Evolutionary conservation across 2,113 vertebrate genomes (phyloP).

Genomic region (Stegastes partitus): DNA sequence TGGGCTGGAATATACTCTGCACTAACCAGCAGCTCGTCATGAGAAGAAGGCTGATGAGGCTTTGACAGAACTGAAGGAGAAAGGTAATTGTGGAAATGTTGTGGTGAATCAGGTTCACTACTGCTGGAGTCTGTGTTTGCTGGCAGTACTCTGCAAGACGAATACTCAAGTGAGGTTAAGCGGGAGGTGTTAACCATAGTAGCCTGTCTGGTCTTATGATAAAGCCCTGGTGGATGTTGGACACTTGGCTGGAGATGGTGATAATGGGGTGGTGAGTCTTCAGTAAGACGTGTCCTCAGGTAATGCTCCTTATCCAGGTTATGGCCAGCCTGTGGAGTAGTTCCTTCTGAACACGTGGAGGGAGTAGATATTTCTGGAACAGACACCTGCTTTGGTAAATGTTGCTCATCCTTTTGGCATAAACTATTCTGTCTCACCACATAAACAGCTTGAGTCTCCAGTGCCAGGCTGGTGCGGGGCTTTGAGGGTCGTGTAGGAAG

Average conservation of each 20-base stretch:
- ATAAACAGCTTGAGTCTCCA: slow-evolving; percentile 70
- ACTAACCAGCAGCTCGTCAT: slow-evolving; percentile 85
- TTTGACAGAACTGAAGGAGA: slow-evolving; percentile 28
- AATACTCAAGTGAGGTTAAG: slow-evolving; percentile 63
- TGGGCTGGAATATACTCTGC: slow-evolving; percentile 89
- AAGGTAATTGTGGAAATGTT: slow-evolving; percentile 59
- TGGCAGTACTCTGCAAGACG: slow-evolving; percentile 51
- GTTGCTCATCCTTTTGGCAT: slow-evolving; percentile 79
- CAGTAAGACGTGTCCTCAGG: slow-evolving; percentile 23
- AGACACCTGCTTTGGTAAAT: slow-evolving; percentile 48
- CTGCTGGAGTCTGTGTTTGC: slow-evolving; percentile 68
- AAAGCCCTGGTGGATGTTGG: slow-evolving; percentile 48
- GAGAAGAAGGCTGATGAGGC: slow-evolving; percentile 42
- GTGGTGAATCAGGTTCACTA: slow-evolving; percentile 72
- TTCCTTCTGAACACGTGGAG: slow-evolving; percentile 68
- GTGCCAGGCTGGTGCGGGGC: slow-evolving; percentile 84
- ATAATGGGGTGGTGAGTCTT: slow-evolving; percentile 41
- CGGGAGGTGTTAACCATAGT: slow-evolving; percentile 23
- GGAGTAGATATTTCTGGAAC: slow-evolving; percentile 52
- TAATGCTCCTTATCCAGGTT: slow-evolving; percentile 61
- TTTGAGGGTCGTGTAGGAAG: slow-evolving; percentile 81
- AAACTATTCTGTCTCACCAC: slow-evolving; percentile 84
- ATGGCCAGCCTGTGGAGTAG: slow-evolving; percentile 43
- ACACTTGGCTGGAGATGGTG: slow-evolving; percentile 54
- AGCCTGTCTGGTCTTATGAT: slow-evolving; percentile 49